Percentiles rank a stretch among this genome's conserved stretches.
Conservation (phyloP, 2,888 invertebrate species). For the Plebejus anna region DNA sequence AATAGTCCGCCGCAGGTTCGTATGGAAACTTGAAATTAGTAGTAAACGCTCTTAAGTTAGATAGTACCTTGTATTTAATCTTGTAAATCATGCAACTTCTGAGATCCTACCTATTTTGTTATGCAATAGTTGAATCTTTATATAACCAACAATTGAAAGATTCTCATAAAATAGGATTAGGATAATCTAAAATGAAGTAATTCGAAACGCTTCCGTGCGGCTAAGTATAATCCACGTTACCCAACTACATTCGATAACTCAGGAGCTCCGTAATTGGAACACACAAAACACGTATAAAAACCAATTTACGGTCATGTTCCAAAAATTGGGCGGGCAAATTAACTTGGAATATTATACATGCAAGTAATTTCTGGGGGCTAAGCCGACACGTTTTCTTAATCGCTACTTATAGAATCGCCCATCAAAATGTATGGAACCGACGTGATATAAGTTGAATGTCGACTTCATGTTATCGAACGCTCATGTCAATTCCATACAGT, state of each 20-base stretch:
- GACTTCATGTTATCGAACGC: too few relatives aligned
- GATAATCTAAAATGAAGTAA: not conserved
- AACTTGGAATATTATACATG: conserved; percentile 40
- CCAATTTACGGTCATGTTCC: conserved; percentile 21
- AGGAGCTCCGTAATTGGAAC: conserved; percentile 7
- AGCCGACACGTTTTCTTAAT: too few relatives aligned
- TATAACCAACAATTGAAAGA: not conserved
- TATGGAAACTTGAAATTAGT: too few relatives aligned
- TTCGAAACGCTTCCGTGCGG: not conserved
- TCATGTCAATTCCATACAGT: too few relatives aligned
- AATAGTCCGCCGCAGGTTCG: too few relatives aligned
- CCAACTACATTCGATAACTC: not conserved
- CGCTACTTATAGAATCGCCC: too few relatives aligned
- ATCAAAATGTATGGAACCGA: too few relatives aligned
- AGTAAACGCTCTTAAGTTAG: too few relatives aligned
- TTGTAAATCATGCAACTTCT: too few relatives aligned
- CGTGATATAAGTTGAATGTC: too few relatives aligned
- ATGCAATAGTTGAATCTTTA: not conserved
- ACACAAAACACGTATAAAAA: conserved; percentile 21
- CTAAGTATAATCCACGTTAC: conserved; percentile 4
- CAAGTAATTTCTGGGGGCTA: conserved; percentile 46
- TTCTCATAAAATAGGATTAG: conserved; percentile 12
- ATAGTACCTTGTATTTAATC: too few relatives aligned
- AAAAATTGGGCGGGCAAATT: conserved; percentile 23
- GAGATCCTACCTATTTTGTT: not conserved